phyloP scores from a whole-genome alignment of 2,797 vertebrate species.

The Rhabdophis nuchalis region DNA sequence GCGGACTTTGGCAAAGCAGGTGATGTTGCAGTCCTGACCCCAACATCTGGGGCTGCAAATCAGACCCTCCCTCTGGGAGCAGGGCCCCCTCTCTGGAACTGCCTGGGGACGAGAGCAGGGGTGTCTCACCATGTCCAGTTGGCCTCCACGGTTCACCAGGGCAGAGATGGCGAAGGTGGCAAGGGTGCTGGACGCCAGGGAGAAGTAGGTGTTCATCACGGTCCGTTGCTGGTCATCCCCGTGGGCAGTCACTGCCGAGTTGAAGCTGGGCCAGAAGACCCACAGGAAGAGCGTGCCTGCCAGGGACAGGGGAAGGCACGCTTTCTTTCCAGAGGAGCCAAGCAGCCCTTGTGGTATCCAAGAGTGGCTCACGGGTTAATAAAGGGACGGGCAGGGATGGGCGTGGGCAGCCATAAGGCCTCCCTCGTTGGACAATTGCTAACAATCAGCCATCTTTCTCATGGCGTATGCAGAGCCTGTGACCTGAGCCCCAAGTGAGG shows the following conservation, averaged over 20 bases:
- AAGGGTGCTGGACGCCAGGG: conserved; percentile 82
- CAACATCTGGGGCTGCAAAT: background rate
- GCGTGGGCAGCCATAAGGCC: background rate
- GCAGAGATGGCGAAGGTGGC: conserved; percentile 78
- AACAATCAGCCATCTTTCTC: background rate
- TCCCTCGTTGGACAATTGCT: background rate
- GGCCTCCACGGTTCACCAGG: conserved; percentile 73
- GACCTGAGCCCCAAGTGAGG: background rate
- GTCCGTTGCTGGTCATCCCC: conserved; percentile 82
- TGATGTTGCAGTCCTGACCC: background rate
- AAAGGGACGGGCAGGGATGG: background rate
- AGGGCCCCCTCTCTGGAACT: background rate
- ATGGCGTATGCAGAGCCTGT: background rate
- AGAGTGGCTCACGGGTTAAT: background rate
- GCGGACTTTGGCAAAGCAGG: background rate
- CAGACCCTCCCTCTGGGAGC: background rate
- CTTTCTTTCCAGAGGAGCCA: background rate
- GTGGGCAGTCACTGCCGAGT: conserved; percentile 73
- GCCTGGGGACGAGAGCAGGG: background rate
- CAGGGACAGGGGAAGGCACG: fast-evolving
- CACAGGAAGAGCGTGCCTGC: conserved; percentile 88
- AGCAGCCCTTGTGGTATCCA: background rate
- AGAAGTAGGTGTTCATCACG: conserved; percentile 87
- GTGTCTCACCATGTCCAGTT: conserved; percentile 80
- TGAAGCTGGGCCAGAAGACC: conserved; percentile 97